phyloP scores from a whole-genome alignment of 2,113 vertebrate genomes.

The Gallinago paraguaiae region DNA sequence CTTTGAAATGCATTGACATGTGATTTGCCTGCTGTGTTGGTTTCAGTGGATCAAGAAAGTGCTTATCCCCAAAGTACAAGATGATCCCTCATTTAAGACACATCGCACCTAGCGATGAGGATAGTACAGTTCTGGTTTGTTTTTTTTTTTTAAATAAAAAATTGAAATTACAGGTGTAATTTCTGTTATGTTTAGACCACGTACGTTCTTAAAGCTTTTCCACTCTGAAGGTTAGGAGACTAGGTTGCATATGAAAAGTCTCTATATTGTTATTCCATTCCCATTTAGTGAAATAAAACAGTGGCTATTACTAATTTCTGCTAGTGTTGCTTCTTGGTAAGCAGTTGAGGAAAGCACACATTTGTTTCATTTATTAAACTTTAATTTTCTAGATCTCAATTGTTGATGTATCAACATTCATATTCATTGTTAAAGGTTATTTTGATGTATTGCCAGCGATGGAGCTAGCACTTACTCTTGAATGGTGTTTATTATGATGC shows the following conservation, averaged over 20 bases:
- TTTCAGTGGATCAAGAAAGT: not conserved
- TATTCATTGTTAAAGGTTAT: not conserved
- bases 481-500: not conserved
- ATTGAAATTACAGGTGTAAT: not conserved
- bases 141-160: not conserved
- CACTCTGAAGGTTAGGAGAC: not conserved
- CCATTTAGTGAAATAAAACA: not conserved
- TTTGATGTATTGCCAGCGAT: not conserved
- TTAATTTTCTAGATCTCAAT: not conserved
- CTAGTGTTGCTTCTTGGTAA: not conserved
- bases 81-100: not conserved
- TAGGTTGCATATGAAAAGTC: not conserved
- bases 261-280: not conserved
- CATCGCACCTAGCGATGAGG: not conserved
- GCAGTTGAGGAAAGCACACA: not conserved
- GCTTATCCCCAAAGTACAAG: not conserved
- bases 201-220: not conserved
- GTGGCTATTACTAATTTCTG: not conserved
- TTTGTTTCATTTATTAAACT: not conserved
- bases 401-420: not conserved
- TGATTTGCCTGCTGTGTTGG: not conserved
- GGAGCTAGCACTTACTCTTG: not conserved
- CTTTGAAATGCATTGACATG: fast-evolving
- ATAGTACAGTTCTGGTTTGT: not conserved
- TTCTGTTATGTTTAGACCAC: not conserved